Conservation (phyloP, 2,888 invertebrate species). For the Morinoia aosen region DNA sequence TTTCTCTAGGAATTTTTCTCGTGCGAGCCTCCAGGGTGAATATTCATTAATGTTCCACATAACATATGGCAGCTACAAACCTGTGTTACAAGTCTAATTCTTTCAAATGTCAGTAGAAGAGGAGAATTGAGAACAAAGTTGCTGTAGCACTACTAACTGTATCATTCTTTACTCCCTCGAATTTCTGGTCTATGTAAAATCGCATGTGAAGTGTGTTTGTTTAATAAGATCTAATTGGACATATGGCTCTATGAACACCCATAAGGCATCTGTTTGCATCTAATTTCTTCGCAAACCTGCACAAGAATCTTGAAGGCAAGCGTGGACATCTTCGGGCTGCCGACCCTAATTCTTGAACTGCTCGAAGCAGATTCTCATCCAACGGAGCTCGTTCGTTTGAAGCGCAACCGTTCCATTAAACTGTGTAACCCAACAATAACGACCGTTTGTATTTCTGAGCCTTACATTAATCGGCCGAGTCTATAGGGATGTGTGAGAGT, state of each 20-base stretch:
- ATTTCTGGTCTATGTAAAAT: not conserved
- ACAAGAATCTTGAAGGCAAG: not conserved
- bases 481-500: conserved; percentile 7
- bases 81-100: not conserved
- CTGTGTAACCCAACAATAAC: conserved; percentile 1
- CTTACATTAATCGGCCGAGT: not conserved
- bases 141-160: not conserved
- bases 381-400: not conserved
- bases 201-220: not conserved
- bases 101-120: not conserved
- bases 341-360: not conserved
- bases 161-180: not conserved
- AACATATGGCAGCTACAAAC: not conserved
- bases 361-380: not conserved
- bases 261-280: not conserved
- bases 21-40: not conserved
- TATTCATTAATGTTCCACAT: not conserved
- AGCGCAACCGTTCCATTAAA: conserved; percentile 22
- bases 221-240: not conserved
- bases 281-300: not conserved
- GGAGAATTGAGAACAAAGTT: no score
- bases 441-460: conserved; percentile 20
- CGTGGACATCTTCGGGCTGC: not conserved
- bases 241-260: not conserved
- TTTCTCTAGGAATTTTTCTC: not conserved